Evolutionary conservation across 64 coral and sea anemone genomes (phyloP).

Genomic region (Dendrophyllia cribrosa): DNA sequence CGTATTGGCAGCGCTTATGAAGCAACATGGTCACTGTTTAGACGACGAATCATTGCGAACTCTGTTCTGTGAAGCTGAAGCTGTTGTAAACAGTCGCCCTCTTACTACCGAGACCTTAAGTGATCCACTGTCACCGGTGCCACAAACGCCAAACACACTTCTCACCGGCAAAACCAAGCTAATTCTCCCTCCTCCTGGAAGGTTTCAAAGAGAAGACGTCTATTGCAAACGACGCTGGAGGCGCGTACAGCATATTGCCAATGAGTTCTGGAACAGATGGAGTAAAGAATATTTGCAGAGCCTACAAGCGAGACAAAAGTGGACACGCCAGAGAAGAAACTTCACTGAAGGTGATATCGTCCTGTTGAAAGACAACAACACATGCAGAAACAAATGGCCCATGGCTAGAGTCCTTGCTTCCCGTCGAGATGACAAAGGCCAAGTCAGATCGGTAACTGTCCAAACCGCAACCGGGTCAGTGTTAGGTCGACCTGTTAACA

Average conservation of each 20-base stretch:
- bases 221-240: conserved; percentile 8
- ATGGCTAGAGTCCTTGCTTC: too few species aligned
- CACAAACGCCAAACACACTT: conserved; percentile 21
- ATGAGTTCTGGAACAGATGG: conserved; percentile 24
- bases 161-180: not conserved
- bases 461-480: too few species aligned
- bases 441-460: too few species aligned
- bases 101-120: conserved; percentile 6
- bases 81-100: not conserved
- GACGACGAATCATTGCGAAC: too few species aligned
- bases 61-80: too few species aligned
- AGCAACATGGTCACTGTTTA: too few species aligned
- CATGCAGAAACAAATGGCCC: too few species aligned
- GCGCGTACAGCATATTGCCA: conserved; percentile 15
- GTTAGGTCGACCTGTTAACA: not conserved
- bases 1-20: too few species aligned
- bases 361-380: too few species aligned
- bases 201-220: not conserved
- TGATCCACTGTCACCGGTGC: conserved; percentile 35
- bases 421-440: too few species aligned
- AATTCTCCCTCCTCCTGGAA: not conserved
- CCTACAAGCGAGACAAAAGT: conserved; percentile 6
- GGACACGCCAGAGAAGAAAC: too few species aligned
- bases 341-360: too few species aligned
- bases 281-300: conserved; percentile 45